These are phyloP conservation scores for Autographa pulchrina DNA, from an alignment of 2,888 invertebrate species.

Conservation along the genomic window DNA sequence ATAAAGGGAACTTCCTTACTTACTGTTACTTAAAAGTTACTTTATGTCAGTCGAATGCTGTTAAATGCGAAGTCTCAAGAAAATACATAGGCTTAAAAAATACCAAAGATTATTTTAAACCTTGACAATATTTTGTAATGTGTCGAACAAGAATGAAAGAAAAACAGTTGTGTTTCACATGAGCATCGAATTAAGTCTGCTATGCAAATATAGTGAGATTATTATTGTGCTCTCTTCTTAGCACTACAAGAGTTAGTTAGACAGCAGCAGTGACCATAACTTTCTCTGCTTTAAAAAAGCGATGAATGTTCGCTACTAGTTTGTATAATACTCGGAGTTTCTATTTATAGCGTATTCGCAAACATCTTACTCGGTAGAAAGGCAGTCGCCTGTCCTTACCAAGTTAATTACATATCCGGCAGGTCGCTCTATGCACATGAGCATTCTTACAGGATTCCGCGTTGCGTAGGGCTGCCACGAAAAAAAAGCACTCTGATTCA, in stretches of 20 bases:
- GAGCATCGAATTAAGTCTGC: no score
- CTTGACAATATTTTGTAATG: no score
- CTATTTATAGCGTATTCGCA: constrained; percentile 48
- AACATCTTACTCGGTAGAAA: constrained; percentile 48
- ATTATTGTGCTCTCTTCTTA: background rate
- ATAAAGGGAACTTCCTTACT: no score
- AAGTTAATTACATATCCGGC: constrained; percentile 55
- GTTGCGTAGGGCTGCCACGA: constrained; percentile 34
- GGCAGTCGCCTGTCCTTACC: constrained; percentile 51
- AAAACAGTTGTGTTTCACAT: no score
- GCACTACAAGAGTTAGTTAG: background rate
- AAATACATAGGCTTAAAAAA: no score
- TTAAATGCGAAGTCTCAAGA: no score
- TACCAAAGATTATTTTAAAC: no score
- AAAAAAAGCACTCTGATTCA: no score
- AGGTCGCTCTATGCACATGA: constrained; percentile 31
- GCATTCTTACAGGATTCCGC: constrained; percentile 56
- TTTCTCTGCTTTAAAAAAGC: constrained; percentile 9
- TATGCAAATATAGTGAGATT: background rate
- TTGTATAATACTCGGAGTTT: constrained; percentile 30
- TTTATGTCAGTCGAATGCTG: no score
- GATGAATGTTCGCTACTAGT: constrained; percentile 5
- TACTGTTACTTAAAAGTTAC: no score
- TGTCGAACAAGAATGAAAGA: no score
- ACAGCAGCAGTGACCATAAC: background rate